phyloP scores from a whole-genome alignment of 2,113 vertebrate species.

The Fregetta grallaria region DNA sequence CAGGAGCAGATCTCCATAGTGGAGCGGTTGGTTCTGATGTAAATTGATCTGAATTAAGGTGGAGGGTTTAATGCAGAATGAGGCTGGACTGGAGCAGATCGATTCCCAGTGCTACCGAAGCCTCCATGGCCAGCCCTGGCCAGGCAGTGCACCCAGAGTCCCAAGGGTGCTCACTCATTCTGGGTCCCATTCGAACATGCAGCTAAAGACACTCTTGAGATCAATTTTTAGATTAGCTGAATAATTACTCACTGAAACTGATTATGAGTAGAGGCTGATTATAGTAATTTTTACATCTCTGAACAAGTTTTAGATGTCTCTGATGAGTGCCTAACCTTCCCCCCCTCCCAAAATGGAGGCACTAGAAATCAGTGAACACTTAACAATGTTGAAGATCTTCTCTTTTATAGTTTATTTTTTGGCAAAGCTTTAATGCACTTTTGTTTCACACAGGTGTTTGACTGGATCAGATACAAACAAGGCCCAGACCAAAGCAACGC shows the following conservation, averaged over 20 bases:
- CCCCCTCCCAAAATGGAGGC: neutral
- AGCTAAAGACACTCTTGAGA: neutral
- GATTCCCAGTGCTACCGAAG: neutral
- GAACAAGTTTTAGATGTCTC: neutral
- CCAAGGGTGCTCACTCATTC: neutral
- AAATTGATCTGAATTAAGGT: rapidly evolving
- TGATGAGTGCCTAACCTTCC: neutral
- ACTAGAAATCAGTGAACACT: conserved; percentile 22
- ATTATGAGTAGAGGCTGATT: conserved; percentile 37
- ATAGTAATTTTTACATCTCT: conserved; percentile 35
- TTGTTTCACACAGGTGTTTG: neutral
- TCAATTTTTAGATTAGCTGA: conserved; percentile 40
- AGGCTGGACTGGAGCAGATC: neutral
- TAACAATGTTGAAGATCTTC: neutral
- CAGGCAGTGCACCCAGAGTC: neutral
- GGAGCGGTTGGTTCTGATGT: neutral
- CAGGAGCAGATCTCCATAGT: neutral
- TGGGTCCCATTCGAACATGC: neutral
- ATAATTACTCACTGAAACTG: conserved; percentile 11
- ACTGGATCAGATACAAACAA: neutral
- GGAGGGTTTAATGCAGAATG: neutral
- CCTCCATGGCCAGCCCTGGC: neutral
- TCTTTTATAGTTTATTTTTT: neutral
- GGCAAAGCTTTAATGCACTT: neutral
- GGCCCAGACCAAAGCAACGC: neutral